Evolutionary conservation across 2,888 invertebrate genomes (phyloP).

Genomic region (Campaea margaritaria): DNA sequence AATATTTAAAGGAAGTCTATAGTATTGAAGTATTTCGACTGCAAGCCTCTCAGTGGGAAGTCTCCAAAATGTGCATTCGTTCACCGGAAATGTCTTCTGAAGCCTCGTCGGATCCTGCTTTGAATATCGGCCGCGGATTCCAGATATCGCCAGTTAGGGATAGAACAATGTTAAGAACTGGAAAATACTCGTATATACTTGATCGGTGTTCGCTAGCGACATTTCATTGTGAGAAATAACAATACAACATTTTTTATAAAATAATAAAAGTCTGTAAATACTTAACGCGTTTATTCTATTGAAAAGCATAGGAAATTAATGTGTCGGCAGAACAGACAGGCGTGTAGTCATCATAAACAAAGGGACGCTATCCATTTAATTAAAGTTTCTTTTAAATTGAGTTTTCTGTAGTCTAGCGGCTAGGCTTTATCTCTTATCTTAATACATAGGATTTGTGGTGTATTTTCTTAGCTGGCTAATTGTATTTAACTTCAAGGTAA

Average conservation of each 20-base stretch:
- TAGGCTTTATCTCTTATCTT: conserved; percentile 42
- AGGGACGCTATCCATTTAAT: conserved; percentile 38
- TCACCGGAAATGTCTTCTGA: conserved; percentile 72
- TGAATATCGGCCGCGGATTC: conserved; percentile 61
- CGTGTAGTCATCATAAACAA: conserved; percentile 38
- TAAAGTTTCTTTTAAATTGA: conserved; percentile 42
- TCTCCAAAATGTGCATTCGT: conserved; percentile 79
- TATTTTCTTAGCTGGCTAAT: conserved; percentile 12
- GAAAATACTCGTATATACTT: not conserved
- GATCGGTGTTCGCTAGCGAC: not conserved
- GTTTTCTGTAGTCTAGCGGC: conserved; percentile 32
- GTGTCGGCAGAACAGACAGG: conserved; percentile 18
- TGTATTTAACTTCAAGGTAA: conserved; percentile 10
- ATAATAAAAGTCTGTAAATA: not conserved
- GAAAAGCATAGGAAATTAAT: conserved; percentile 27
- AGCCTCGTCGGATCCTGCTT: conserved; percentile 70
- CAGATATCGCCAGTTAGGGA: conserved; percentile 45
- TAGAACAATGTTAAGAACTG: conserved; percentile 19
- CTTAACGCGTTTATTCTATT: conserved; percentile 2
- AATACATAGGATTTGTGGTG: conserved; percentile 23
- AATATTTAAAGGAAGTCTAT: conserved; percentile 66
- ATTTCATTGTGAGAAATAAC: no score
- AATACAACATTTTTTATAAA: no score
- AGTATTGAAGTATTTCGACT: conserved; percentile 70
- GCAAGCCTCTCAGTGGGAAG: conserved; percentile 64